Evolutionary conservation across 1,140 invertebrate genomes (phyloP).

Genomic region (Aradophagus sp.): DNA sequence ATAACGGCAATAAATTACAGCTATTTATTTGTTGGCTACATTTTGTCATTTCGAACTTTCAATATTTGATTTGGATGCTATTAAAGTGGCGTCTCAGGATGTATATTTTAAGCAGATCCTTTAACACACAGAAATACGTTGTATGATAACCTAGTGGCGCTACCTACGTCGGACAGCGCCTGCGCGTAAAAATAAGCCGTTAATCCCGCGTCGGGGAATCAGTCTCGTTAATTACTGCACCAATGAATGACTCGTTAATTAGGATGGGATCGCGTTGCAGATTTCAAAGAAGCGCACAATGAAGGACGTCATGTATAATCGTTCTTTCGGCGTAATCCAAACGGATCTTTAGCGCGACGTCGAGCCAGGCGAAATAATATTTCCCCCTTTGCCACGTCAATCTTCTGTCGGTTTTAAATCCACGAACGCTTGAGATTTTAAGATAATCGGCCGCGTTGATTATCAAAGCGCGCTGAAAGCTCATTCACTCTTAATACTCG

Average conservation of each 20-base stretch:
- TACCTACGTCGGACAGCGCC: constrained; percentile 20
- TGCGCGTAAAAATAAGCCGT: constrained; percentile 43
- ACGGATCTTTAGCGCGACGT: constrained; percentile 50
- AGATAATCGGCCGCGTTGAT: constrained; percentile 50
- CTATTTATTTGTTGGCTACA: too few species aligned
- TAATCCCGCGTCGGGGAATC: constrained; percentile 53
- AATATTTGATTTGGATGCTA: too few species aligned
- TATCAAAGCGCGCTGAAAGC: constrained; percentile 43
- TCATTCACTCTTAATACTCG: constrained; percentile 24
- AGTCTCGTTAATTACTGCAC: constrained; percentile 70
- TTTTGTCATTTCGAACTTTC: too few species aligned
- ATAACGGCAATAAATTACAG: too few species aligned
- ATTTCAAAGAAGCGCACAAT: constrained; percentile 68
- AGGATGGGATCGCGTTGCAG: constrained; percentile 65
- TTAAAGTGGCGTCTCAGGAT: too few species aligned
- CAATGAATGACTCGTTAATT: constrained; percentile 74
- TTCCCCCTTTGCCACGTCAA: constrained; percentile 53
- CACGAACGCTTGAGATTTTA: constrained; percentile 49
- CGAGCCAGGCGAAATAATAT: constrained; percentile 51
- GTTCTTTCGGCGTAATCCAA: constrained; percentile 60
- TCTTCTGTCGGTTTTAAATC: constrained; percentile 53
- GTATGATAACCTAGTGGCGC: constrained; percentile 46
- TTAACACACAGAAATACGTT: background rate
- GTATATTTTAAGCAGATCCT: too few species aligned
- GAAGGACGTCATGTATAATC: constrained; percentile 66